These are phyloP conservation scores for Chironomus tepperi DNA, from an alignment of 1,140 invertebrate genomes.

Conservation along the genomic window DNA sequence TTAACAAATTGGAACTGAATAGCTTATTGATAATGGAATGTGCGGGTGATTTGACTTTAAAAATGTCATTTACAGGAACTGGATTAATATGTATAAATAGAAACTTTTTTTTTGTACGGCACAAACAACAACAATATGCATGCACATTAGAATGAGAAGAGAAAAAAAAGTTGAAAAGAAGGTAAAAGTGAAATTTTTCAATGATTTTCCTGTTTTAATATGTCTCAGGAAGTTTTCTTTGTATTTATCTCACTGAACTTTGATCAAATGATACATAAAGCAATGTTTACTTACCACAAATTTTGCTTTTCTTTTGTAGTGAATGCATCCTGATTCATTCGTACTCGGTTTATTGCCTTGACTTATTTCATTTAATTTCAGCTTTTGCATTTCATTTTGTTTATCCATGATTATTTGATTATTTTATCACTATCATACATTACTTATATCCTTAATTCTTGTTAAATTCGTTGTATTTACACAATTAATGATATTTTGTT, in stretches of 20 bases:
- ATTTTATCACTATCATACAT: background rate
- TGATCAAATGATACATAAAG: conserved; percentile 20
- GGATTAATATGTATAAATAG: conserved; percentile 25
- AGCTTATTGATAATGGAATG: too few relatives aligned
- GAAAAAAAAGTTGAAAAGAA: conserved; percentile 21
- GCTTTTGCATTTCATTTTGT: background rate
- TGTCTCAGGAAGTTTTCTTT: background rate
- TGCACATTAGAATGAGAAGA: conserved; percentile 29
- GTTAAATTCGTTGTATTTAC: background rate
- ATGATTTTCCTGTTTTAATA: background rate
- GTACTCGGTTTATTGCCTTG: conserved; percentile 30
- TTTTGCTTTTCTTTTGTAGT: conserved; percentile 71
- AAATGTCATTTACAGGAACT: conserved; percentile 25
- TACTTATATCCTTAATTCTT: background rate
- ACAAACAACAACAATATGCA: conserved; percentile 28
- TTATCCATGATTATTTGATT: conserved; percentile 11
- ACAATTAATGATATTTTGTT: background rate
- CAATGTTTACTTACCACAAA: conserved; percentile 62
- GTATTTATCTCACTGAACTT: conserved; percentile 14
- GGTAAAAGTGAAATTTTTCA: conserved; percentile 27
- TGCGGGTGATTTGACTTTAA: too few relatives aligned
- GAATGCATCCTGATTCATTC: conserved; percentile 56
- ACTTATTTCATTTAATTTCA: conserved; percentile 4
- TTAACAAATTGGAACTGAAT: too few relatives aligned
- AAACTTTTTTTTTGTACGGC: conserved; percentile 19